phyloP scores from a whole-genome alignment of 2,797 vertebrate genomes.

The Gephyroberyx darwinii region DNA sequence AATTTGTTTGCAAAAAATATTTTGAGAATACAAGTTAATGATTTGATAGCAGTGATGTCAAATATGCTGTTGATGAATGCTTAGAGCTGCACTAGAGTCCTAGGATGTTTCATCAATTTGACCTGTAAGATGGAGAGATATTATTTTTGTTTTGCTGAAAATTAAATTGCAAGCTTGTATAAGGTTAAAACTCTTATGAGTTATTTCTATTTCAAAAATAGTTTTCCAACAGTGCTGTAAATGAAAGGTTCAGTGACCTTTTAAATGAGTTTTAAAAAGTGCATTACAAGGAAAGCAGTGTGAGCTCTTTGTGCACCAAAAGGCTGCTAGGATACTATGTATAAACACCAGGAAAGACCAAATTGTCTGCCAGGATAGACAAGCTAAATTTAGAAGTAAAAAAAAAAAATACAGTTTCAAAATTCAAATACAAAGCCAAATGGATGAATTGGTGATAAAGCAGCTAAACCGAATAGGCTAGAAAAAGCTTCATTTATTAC shows the following conservation, averaged over 20 bases:
- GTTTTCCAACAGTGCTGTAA: not conserved
- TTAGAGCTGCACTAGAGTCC: not conserved
- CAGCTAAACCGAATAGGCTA: no score
- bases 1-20: not conserved
- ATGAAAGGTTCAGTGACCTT: not conserved
- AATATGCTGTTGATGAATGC: not conserved
- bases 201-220: not conserved
- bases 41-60: constrained; percentile 8
- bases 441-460: no score
- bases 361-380: no score
- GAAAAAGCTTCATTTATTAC: no score
- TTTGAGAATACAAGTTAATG: not conserved
- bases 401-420: no score
- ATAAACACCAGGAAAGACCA: no score
- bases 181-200: not conserved
- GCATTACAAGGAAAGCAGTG: no score
- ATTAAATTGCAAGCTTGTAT: constrained; percentile 18
- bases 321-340: no score
- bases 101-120: not conserved
- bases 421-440: no score
- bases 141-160: constrained; percentile 20
- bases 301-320: no score
- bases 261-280: no score
- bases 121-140: not conserved
- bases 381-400: no score